Evolutionary conservation across 2,888 invertebrate species (phyloP), one percentile per base, ranked within the genome.

Genomic region (Aromia moschata): DNA sequence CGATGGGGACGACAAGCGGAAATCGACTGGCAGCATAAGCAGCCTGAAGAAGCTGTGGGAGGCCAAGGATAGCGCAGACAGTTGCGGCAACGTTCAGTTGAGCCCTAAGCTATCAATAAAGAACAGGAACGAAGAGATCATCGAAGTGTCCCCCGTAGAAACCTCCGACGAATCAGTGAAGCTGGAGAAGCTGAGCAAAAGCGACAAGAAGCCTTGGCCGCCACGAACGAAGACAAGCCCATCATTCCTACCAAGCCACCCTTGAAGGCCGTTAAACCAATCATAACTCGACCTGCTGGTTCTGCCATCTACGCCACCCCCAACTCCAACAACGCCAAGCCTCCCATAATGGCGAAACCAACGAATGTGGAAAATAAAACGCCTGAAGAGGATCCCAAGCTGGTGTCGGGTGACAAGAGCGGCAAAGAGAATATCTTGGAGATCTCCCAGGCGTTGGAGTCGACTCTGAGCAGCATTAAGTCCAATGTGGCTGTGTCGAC

Each of bases 41-140:
- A 95, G 93, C 80, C 84, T 96, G 73, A 95, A 95, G 79, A 93
- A 93, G 80, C 83, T 96, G 64, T 96, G 96, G 96, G 96, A 96
- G 81, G 90, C 89, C 67, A 92, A 91, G 76, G 90, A 90, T 77
- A 79, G 80, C 2, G 72, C 75, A 43, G 82, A 82, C 65, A 70
- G 67, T 44, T 78, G 77, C 36, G 80, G 81, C 18, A 84, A 84
- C 64, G 83, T 86, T 44, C 86, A 88, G 58, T 78, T 88, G 38
- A 89, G 89, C 72, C 89, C 89, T 0, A 90, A 90, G 76, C 80
- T 89, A 69, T 82, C 82, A 14, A 63, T 83, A 16, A 85, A 85
- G 73, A 82, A 82, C 63, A 79, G 79, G 67, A 75, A 71, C 45
- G 79, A 78, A 11, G 80, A 85, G 74, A 77, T 80, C 33, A 79